phyloP scores from a whole-genome alignment of 23 tunicate species.

The Styela clava region DNA sequence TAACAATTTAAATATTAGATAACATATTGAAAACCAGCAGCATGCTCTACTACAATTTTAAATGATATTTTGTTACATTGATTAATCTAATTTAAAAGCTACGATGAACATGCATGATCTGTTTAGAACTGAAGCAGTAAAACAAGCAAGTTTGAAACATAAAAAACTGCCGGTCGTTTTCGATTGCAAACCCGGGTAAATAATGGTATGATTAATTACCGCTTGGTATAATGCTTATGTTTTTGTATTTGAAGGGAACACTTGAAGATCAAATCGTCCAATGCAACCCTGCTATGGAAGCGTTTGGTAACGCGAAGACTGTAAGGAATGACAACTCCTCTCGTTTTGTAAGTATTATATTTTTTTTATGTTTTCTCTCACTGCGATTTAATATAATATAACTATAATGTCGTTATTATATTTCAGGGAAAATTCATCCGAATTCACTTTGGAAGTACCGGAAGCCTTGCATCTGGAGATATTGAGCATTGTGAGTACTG shows the following conservation, averaged over 20 bases:
- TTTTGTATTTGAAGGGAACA: conserved; percentile 61
- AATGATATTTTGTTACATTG: too few relatives aligned
- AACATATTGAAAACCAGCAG: too few relatives aligned
- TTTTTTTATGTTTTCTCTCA: neutral
- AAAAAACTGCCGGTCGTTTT: too few relatives aligned
- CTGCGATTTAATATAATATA: neutral
- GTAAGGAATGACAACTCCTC: conserved; percentile 94
- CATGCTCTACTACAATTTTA: too few relatives aligned
- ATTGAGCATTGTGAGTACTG: conserved; percentile 89
- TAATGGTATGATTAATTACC: too few relatives aligned
- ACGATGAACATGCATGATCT: too few relatives aligned
- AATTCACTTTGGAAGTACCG: conserved; percentile 95
- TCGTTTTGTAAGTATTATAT: conserved; percentile 70
- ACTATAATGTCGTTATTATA: conserved; percentile 2
- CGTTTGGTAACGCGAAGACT: conserved; percentile 95
- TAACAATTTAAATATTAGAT: too few relatives aligned
- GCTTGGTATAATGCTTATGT: too few relatives aligned
- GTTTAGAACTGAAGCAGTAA: too few relatives aligned
- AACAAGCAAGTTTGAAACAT: too few relatives aligned
- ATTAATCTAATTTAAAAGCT: too few relatives aligned
- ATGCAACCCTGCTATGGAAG: conserved; percentile 97
- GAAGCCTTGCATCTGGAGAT: conserved; percentile 91
- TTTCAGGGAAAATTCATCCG: conserved; percentile 91
- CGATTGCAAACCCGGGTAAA: too few relatives aligned
- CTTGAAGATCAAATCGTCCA: conserved; percentile 94